Percentiles rank a stretch among this genome's conserved stretches.
phyloP scores from a whole-genome alignment of 1,140 invertebrate genomes.

The Neoseiulus cucumeris region DNA sequence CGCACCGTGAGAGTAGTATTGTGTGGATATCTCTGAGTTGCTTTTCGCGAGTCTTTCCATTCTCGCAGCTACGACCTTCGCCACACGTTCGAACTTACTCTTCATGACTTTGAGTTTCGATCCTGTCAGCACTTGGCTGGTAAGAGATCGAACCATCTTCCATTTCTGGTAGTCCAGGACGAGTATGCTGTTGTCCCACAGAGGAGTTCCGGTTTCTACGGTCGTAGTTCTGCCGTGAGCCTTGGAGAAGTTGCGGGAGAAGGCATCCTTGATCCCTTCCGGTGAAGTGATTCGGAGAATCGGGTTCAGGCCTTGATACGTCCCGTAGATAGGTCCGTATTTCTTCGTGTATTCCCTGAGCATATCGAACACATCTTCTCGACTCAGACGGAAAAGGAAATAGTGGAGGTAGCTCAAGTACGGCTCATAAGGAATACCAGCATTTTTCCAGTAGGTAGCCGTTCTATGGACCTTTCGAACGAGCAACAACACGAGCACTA shows the following conservation, averaged over 20 bases:
- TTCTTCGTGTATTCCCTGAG: not conserved
- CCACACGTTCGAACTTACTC: not conserved
- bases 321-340: not conserved
- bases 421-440: not conserved
- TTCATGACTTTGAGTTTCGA: not conserved
- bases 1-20: not conserved
- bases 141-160: not conserved
- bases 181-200: not conserved
- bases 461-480: no score
- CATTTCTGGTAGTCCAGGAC: not conserved
- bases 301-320: not conserved
- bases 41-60: not conserved
- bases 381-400: no score
- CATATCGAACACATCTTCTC: not conserved
- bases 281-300: not conserved
- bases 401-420: not conserved
- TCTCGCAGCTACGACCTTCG: not conserved
- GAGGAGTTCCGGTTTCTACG: not conserved
- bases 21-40: not conserved
- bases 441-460: not conserved
- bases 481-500: no score
- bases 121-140: not conserved
- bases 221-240: not conserved
- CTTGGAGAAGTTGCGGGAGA: not conserved
- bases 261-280: not conserved